These are phyloP conservation scores for Lasioglossum zephyrum DNA, from an alignment of 2,888 invertebrate genomes.

Conservation along the genomic window DNA sequence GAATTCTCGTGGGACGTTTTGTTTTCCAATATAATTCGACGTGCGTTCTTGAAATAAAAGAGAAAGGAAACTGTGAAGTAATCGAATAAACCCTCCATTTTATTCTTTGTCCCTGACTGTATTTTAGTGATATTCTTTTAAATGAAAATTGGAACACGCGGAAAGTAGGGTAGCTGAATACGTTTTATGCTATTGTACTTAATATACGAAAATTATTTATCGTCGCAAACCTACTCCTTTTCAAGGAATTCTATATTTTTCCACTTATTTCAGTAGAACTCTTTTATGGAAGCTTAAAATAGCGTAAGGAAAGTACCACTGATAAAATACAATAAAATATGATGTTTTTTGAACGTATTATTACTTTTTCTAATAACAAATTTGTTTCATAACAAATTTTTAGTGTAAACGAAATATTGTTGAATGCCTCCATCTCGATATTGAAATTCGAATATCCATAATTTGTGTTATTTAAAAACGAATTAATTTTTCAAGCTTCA, in stretches of 20 bases:
- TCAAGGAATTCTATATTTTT: background rate
- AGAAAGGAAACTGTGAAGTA: conserved; percentile 8
- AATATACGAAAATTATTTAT: background rate
- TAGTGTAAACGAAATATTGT: no score
- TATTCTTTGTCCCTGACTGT: conserved; percentile 3
- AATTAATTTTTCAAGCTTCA: background rate
- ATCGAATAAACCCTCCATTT: background rate
- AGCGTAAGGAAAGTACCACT: background rate
- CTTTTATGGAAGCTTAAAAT: background rate
- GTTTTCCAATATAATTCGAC: conserved; percentile 1
- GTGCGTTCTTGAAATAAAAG: background rate
- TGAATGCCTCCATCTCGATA: no score
- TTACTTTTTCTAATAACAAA: no score
- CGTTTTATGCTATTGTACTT: background rate
- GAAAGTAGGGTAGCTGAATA: background rate
- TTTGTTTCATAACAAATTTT: no score
- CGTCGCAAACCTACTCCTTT: background rate
- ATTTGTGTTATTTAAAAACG: background rate
- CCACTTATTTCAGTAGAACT: background rate
- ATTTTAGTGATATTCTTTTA: background rate
- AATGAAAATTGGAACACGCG: background rate
- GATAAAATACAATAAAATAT: background rate
- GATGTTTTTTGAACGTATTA: no score
- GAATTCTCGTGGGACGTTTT: background rate
- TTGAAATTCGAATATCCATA: background rate